Conservation (phyloP, 1,140 invertebrate genomes). For the Chrysomallon squamiferum region DNA sequence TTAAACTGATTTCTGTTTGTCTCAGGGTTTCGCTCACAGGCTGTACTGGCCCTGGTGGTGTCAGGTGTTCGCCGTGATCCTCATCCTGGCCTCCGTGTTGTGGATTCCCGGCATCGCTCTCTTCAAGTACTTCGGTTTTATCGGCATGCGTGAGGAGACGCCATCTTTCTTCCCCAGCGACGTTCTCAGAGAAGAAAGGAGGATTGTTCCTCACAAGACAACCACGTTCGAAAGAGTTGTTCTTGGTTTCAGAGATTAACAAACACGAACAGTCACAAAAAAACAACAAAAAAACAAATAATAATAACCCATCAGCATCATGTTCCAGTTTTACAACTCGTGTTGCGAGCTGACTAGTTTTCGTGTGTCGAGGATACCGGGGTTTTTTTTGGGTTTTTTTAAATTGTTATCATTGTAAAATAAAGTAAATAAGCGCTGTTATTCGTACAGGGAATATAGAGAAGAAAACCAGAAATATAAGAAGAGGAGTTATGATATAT, state of each 20-base stretch:
- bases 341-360: no score
- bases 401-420: no score
- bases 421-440: no score
- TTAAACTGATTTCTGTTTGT: conserved; percentile 22
- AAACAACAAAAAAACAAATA: no score
- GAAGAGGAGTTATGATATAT: no score
- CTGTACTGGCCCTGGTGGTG: conserved; percentile 85
- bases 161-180: conserved; percentile 40
- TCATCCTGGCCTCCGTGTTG: conserved; percentile 80
- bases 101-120: conserved; percentile 79
- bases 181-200: conserved; percentile 34
- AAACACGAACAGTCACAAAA: no score
- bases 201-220: conserved; percentile 29
- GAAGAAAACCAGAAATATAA: no score
- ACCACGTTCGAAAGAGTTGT: conserved; percentile 24
- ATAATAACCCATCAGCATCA: no score
- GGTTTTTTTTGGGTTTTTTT: no score
- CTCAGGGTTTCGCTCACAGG: conserved; percentile 74
- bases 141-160: conserved; percentile 25
- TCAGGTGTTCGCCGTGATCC: conserved; percentile 76
- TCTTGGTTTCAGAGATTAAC: conserved; percentile 12
- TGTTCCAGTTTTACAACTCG: no score
- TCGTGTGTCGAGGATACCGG: no score
- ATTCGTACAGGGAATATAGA: no score
- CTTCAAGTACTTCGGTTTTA: conserved; percentile 21